Conservation (phyloP, 64 coral and sea anemone genomes). For the Dendrophyllia cribrosa region DNA sequence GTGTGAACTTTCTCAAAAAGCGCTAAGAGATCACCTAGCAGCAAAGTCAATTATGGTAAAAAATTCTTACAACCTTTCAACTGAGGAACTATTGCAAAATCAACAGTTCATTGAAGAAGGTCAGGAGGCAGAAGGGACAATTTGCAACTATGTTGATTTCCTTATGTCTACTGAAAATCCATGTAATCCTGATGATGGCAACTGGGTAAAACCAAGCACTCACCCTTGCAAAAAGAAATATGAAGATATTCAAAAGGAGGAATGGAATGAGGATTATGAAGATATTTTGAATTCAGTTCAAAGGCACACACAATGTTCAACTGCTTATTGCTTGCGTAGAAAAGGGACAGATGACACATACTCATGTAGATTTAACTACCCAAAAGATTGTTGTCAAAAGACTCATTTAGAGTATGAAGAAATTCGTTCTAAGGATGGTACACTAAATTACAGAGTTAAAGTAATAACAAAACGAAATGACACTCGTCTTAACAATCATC, state of each 20-base stretch:
- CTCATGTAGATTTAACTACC: constrained; percentile 57
- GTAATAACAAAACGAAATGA: constrained; percentile 72
- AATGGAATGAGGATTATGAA: constrained; percentile 30
- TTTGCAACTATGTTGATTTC: constrained; percentile 58
- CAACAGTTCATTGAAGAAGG: neutral
- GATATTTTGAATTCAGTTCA: constrained; percentile 53
- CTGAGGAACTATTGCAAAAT: neutral
- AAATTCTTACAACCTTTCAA: neutral
- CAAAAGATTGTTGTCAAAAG: constrained; percentile 36
- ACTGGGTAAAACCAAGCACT: constrained; percentile 27
- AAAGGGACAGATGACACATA: constrained; percentile 7
- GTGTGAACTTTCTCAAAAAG: constrained; percentile 44
- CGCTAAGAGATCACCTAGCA: neutral
- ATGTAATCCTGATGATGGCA: constrained; percentile 18
- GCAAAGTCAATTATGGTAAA: neutral
- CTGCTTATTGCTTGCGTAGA: constrained; percentile 8
- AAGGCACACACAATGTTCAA: constrained; percentile 43
- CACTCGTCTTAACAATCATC: constrained; percentile 56
- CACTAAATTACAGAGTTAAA: constrained; percentile 62
- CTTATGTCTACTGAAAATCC: constrained; percentile 37
- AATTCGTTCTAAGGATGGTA: constrained; percentile 53
- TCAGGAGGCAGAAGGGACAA: neutral
- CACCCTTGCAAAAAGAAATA: constrained; percentile 37
- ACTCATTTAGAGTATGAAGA: constrained; percentile 54
- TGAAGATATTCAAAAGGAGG: neutral